Conservation (phyloP, 2,797 vertebrate species). For the Anas georgica region DNA sequence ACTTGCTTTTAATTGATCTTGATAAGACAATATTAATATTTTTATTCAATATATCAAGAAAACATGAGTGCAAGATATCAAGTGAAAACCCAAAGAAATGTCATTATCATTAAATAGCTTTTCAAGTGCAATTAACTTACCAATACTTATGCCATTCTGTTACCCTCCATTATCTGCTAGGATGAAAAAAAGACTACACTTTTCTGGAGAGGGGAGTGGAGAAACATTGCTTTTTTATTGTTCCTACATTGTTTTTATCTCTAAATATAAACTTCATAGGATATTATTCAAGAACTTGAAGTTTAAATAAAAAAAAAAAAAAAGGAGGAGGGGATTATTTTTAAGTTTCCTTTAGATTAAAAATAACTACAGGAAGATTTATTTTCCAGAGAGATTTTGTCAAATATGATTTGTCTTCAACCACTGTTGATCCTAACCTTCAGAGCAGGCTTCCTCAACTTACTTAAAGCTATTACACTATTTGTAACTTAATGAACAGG, state of each 20-base stretch:
- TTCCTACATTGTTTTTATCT: no score
- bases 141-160: no score
- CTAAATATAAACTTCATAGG: no score
- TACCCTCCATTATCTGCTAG: no score
- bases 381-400: not conserved
- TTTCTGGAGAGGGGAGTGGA: no score
- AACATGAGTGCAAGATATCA: not conserved
- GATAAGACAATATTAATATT: not conserved
- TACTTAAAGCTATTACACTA: not conserved
- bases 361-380: not conserved
- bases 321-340: no score
- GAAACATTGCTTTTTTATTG: no score
- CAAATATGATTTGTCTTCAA: slow-evolving; percentile 15
- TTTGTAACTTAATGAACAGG: not conserved
- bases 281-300: no score
- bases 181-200: no score
- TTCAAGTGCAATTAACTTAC: no score
- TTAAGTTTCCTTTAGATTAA: not conserved
- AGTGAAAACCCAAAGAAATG: not conserved
- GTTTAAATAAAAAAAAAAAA: no score
- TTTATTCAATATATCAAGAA: not conserved
- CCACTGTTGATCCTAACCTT: not conserved
- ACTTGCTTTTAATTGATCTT: not conserved
- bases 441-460: not conserved
- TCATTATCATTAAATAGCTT: not conserved